A percentile compares a stretch with the other conserved stretches of the same genome.
Conservation (phyloP, 2,797 vertebrate genomes). For the Schizopygopsis malacanthus region DNA sequence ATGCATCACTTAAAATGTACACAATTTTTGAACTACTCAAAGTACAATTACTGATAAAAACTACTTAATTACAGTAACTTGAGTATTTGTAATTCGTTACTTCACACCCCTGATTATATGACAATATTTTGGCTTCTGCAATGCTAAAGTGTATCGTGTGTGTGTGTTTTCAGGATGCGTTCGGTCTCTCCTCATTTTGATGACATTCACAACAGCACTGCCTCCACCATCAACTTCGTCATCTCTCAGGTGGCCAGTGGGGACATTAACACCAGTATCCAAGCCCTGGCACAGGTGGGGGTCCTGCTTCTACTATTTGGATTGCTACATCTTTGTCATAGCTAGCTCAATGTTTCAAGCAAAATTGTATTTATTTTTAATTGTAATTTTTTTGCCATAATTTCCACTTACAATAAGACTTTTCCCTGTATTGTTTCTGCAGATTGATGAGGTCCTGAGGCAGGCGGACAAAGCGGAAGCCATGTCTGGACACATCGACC, state of each 20-base stretch:
- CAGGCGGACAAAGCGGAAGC: constrained; percentile 96
- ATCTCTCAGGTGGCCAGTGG: constrained; percentile 98
- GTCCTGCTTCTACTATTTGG: not conserved
- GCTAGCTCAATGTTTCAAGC: not conserved
- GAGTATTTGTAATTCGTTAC: too few relatives aligned
- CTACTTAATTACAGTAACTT: too few relatives aligned
- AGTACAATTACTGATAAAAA: too few relatives aligned
- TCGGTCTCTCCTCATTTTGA: constrained; percentile 94
- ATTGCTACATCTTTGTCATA: not conserved
- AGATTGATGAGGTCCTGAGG: constrained; percentile 97
- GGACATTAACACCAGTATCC: constrained; percentile 96
- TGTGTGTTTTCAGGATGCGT: constrained; percentile 81
- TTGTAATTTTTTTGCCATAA: not conserved
- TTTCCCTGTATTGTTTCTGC: not conserved
- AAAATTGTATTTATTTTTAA: not conserved
- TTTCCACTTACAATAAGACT: not conserved
- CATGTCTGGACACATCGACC: constrained; percentile 98
- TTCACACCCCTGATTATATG: not conserved
- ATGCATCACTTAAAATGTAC: too few relatives aligned
- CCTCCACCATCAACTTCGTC: constrained; percentile 98
- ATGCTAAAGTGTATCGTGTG: not conserved
- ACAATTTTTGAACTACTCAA: too few relatives aligned
- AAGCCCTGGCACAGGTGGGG: constrained; percentile 93
- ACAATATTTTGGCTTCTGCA: not conserved
- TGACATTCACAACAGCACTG: constrained; percentile 95